These are phyloP conservation scores for Charina bottae DNA, from an alignment of 2,113 vertebrate genomes.

Conservation along the genomic window DNA sequence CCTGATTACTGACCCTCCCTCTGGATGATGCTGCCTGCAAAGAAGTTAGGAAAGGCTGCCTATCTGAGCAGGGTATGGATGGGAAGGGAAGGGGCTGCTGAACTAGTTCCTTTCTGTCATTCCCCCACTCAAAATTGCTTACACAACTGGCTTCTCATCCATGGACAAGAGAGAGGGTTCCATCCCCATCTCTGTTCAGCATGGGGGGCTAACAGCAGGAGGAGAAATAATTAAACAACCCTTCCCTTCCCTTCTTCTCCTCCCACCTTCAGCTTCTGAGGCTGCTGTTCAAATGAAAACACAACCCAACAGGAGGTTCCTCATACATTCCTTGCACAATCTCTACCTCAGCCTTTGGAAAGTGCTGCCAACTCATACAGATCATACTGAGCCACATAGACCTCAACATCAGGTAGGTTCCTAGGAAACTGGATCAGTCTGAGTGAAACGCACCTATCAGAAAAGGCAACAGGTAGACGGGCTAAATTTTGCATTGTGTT, in stretches of 20 bases:
- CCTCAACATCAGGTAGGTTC: not conserved
- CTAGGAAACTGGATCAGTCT: not conserved
- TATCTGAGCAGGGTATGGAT: not conserved
- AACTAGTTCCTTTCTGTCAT: not conserved
- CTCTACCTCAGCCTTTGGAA: not conserved
- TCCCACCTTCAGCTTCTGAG: not conserved
- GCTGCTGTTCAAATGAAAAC: not conserved
- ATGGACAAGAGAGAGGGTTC: not conserved
- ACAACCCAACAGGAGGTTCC: not conserved
- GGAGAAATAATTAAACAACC: not conserved
- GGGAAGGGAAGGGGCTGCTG: not conserved
- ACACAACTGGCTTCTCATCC: not conserved
- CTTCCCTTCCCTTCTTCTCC: not conserved
- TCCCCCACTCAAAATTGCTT: not conserved
- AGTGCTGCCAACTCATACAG: not conserved
- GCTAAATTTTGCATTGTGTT: not conserved
- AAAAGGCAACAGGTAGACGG: not conserved
- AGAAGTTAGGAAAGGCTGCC: not conserved
- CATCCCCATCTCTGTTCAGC: not conserved
- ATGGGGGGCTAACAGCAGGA: not conserved
- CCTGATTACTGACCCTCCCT: too few relatives aligned
- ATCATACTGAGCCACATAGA: not conserved
- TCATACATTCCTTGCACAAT: not conserved
- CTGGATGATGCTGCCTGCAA: too few relatives aligned
- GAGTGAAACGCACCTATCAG: not conserved